Percentiles rank a stretch among this genome's conserved stretches.
phyloP scores from a whole-genome alignment of 2,888 invertebrate species.

The Boloria selene region DNA sequence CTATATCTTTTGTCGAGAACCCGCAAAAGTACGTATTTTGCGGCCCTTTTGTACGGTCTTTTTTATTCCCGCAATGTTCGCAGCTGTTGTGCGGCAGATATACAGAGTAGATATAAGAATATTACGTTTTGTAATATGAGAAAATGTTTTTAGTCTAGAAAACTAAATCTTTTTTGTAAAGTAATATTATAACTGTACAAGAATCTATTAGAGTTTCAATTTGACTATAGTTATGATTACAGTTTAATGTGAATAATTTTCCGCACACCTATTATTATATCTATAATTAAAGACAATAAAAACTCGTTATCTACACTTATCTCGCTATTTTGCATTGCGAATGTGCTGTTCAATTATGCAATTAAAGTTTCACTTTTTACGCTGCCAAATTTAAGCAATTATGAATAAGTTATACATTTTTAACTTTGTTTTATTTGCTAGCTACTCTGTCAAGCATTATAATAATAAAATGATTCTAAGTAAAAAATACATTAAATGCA shows the following conservation, averaged over 20 bases:
- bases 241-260: neutral
- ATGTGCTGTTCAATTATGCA: constrained; percentile 27
- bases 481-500: neutral
- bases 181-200: neutral
- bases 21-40: constrained; percentile 82
- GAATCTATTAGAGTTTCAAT: neutral
- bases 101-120: constrained; percentile 2
- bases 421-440: constrained; percentile 14
- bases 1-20: constrained; percentile 82
- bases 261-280: constrained; percentile 9
- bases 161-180: neutral
- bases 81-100: constrained; percentile 45
- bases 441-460: neutral
- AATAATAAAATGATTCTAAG: neutral
- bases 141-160: neutral
- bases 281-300: constrained; percentile 30
- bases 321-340: constrained; percentile 17
- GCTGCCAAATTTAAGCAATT: constrained; percentile 23
- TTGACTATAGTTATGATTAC: neutral
- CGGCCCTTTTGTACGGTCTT: constrained; percentile 78
- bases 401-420: constrained; percentile 20
- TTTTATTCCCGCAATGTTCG: constrained; percentile 71
- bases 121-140: neutral
- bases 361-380: constrained; percentile 28
- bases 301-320: constrained; percentile 23